Conservation (phyloP, 92 coral and sea anemone genomes). For the Muricea muricata region DNA sequence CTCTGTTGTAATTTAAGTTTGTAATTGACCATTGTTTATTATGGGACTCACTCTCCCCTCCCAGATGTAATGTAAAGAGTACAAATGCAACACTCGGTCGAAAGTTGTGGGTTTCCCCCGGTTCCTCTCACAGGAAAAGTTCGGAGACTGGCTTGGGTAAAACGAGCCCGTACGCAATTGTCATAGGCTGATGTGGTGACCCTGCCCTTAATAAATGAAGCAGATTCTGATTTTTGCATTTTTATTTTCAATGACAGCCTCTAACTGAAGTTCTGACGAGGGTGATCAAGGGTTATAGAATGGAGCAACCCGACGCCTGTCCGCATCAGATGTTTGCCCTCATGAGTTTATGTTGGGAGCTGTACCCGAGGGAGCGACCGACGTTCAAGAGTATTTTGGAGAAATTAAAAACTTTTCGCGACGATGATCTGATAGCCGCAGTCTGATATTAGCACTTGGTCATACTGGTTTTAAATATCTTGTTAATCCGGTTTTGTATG, state of each 20-base stretch:
- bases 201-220: too few species aligned
- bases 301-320: slow-evolving; percentile 96
- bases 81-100: too few species aligned
- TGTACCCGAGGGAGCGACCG: slow-evolving; percentile 74
- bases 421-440: not conserved
- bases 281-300: slow-evolving; percentile 84
- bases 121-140: too few species aligned
- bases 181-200: too few species aligned
- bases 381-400: slow-evolving; percentile 72
- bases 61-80: too few species aligned
- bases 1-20: too few species aligned
- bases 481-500: not conserved
- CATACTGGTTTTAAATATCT: not conserved
- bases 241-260: slow-evolving; percentile 64
- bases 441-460: not conserved
- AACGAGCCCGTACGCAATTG: too few species aligned
- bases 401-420: slow-evolving; percentile 51
- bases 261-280: slow-evolving; percentile 76
- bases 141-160: too few species aligned
- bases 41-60: too few species aligned
- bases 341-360: slow-evolving; percentile 87
- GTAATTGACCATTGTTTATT: too few species aligned
- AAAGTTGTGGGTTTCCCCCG: too few species aligned
- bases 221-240: too few species aligned
- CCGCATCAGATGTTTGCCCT: slow-evolving; percentile 69